Evolutionary conservation across 2,113 vertebrate genomes (phyloP), one percentile per base, ranked within the genome.

Genomic region (Xiphophorus maculatus): DNA sequence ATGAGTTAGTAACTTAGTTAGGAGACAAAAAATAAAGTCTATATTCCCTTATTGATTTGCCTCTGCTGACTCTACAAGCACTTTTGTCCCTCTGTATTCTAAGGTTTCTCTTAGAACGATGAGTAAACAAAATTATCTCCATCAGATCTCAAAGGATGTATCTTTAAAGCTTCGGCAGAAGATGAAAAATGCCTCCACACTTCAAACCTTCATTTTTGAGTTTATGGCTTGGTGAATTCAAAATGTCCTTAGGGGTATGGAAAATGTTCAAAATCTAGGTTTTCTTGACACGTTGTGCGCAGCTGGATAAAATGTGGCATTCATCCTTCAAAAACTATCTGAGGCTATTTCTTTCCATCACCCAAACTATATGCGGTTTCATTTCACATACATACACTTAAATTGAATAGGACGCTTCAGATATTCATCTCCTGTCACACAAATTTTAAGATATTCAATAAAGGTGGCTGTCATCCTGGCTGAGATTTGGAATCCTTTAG

Each of bases 1-100:
- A 90, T 85, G 84, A 88, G 80, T 85, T 77, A 66, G 80, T 87
- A 89, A 85, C 80, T 65, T 63, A 62, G 48, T 63, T 63, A 72
- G 27, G 32, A 60, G 19, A 29, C 32, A 12, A 44, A 44, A 44
- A 48, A 75, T 77, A 73, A 68, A 72, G 73, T 51, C 69, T 40
- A 33, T 81, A 70, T 82, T 74, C 29, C 42, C 30, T 67, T 86
- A 91, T 88, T 74, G 89, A 92, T 82, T 75, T 77, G 80, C 71
- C 83, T 89, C 27, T 65, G 22, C 54, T 71, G 81, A 70, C 77
- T 58, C 2, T 32, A 69, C 51, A 33, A 68, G 30, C 66, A 33
- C 51, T 71, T 88, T 81, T 84, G 71, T 84, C 68, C 85, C 71
- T 84, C 65, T 87, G 77, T 44, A 71, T 80, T 78, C 40, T 32